These are phyloP conservation scores for Delichon dasypus DNA, from an alignment of 2,797 vertebrate genomes.

Conservation along the genomic window DNA sequence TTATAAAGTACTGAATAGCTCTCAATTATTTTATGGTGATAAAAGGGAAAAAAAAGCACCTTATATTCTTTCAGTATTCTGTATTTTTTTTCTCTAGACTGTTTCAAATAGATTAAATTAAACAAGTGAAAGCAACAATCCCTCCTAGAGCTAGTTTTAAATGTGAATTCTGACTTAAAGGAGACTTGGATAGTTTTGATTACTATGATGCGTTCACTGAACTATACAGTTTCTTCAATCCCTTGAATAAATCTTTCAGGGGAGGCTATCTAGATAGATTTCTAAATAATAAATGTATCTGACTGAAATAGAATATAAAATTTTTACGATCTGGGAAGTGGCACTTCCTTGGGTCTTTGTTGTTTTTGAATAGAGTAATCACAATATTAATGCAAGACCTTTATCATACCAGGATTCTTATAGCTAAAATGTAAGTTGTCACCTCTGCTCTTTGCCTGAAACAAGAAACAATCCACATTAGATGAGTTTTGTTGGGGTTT, in stretches of 20 bases:
- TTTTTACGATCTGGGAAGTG: background rate
- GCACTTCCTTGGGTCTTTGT: background rate
- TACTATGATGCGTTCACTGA: background rate
- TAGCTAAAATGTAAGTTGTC: slow-evolving; percentile 1
- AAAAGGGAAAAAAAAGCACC: background rate
- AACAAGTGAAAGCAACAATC: background rate
- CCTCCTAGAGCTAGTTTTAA: slow-evolving; percentile 4
- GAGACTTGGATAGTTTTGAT: slow-evolving; percentile 23
- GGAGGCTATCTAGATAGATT: background rate
- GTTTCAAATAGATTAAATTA: slow-evolving; percentile 50
- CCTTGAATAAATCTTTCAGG: background rate
- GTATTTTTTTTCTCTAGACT: background rate
- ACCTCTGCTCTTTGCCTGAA: slow-evolving; percentile 23
- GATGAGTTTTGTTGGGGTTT: background rate
- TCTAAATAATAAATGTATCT: slow-evolving; percentile 17
- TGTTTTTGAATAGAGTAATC: background rate
- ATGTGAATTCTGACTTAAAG: slow-evolving; percentile 25
- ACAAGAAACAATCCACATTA: background rate
- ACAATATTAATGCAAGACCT: background rate
- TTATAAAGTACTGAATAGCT: slow-evolving; percentile 38
- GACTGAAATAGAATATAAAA: background rate
- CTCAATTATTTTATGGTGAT: slow-evolving; percentile 26
- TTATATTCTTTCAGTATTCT: background rate
- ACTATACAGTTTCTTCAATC: background rate
- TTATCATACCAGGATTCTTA: background rate